These are phyloP conservation scores for Thoracochromis brauschi DNA, from an alignment of 2,113 vertebrate species.

Conservation along the genomic window DNA sequence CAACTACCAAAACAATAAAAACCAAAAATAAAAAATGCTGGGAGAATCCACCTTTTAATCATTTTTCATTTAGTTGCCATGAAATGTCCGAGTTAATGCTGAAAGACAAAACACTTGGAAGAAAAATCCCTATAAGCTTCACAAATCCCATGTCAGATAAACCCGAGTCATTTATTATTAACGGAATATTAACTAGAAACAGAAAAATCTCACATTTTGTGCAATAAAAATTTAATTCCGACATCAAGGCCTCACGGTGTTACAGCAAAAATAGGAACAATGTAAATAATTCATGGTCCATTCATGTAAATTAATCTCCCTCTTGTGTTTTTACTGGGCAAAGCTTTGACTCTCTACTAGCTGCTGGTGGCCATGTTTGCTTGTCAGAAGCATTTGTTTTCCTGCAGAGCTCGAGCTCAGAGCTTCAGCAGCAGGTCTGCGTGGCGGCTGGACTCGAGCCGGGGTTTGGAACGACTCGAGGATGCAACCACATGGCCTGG, in stretches of 20 bases:
- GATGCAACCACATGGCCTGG: background rate
- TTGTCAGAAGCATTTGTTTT: slow-evolving; percentile 9
- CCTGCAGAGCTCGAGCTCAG: background rate
- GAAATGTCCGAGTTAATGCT: background rate
- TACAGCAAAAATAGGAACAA: background rate
- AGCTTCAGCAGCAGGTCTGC: background rate
- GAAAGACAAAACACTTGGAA: background rate
- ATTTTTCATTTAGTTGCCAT: background rate
- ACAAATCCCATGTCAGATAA: background rate
- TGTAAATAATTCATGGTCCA: background rate
- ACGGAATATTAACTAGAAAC: background rate
- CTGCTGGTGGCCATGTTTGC: slow-evolving; percentile 23
- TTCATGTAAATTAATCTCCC: background rate
- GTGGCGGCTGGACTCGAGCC: slow-evolving; percentile 1
- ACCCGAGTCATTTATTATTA: background rate
- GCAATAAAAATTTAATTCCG: background rate
- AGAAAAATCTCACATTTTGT: background rate
- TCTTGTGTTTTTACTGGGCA: background rate
- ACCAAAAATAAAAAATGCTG: rapidly evolving
- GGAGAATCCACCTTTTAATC: background rate
- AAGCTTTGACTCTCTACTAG: background rate
- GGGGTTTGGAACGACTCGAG: background rate
- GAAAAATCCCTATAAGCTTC: background rate
- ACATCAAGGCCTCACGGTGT: background rate
- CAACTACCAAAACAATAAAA: background rate